Conservation (phyloP, 2,797 vertebrate species). For the Hippocampus kuda region DNA sequence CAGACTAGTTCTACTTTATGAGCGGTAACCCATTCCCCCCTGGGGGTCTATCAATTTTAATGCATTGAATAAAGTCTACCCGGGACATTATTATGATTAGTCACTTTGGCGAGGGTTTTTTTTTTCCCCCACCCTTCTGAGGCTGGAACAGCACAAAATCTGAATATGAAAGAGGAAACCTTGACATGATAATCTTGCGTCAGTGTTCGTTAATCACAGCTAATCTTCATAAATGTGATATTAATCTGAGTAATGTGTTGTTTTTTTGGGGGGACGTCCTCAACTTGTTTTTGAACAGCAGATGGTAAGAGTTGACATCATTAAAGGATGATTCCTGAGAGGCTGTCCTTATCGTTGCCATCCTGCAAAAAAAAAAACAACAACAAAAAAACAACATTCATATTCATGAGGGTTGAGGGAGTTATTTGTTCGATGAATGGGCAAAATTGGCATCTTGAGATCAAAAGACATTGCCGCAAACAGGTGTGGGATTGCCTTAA, state of each 20-base stretch:
- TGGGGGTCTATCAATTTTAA: constrained; percentile 62
- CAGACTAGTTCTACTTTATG: constrained; percentile 60
- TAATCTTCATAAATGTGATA: constrained; percentile 46
- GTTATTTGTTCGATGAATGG: constrained; percentile 26
- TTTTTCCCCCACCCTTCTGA: background rate
- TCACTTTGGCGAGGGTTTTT: constrained; percentile 51
- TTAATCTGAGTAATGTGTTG: constrained; percentile 51
- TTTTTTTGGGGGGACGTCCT: constrained; percentile 22
- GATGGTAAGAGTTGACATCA: constrained; percentile 37
- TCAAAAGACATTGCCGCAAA: background rate
- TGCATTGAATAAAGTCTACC: constrained; percentile 63
- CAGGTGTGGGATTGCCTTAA: background rate
- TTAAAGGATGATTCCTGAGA: constrained; percentile 42
- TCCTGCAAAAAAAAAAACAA: constrained; percentile 17
- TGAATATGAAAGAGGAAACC: constrained; percentile 57
- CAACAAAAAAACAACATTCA: constrained; percentile 34
- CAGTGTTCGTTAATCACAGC: constrained; percentile 52
- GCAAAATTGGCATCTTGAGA: constrained; percentile 3
- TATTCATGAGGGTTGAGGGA: constrained; percentile 27
- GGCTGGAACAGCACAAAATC: constrained; percentile 44
- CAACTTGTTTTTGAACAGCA: constrained; percentile 50
- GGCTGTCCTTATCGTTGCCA: constrained; percentile 28
- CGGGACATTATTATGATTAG: constrained; percentile 63
- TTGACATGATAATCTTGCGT: constrained; percentile 54
- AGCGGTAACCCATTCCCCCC: constrained; percentile 66